Base-by-base conservation (phyloP, 1,140 invertebrate species). In the Melitaea cinxia region DNA sequence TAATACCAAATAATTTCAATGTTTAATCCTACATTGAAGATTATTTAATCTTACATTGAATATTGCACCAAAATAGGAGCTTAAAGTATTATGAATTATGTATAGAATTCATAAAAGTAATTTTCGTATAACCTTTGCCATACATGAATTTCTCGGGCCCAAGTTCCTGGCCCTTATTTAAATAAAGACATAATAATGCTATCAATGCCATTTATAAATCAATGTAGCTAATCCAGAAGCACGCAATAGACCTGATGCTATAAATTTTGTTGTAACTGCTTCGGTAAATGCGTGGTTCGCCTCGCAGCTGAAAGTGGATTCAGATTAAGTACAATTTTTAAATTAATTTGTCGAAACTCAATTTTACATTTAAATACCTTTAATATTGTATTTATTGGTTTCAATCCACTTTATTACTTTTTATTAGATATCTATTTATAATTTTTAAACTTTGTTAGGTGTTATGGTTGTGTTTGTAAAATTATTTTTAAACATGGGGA, bases 181-280 rank as follows among this genome's bases (percentile, higher is more conserved):
- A 70, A 70, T 65, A 70, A 70, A 70, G 63, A 71, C 59, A 63
- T 71, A 67, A 71, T 58, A 62, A 58, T 45, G 55, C 69, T 47
- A 65, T 65, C 60, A 58, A 61, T 61, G 62, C 55, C 54, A 61
- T 65, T 65, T 71, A 71, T 71, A 71, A 71, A 71, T 71, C 64
- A 71, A 71, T 70, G 62, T 57, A 37, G 60, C 55, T 63, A 68
- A 63, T 62, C 61, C 35, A 37, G 58, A 45, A 39, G 53, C 66
- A 68, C 60, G 66, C 66, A 64, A 69, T 56, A 45, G 23, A 15
- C 30, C 7, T 28, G 63, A 58, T 65, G 63, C 52, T 54, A 77
- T 82, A 83, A 83, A 80, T 83, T 73, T 75, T 67, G 60, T 37
- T 63, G 63, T 65, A 77, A 79, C 77, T 80, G 78, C 70, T 60